These are phyloP conservation scores for Cetonia aurata DNA, from an alignment of 2,888 invertebrate genomes.

Conservation along the genomic window DNA sequence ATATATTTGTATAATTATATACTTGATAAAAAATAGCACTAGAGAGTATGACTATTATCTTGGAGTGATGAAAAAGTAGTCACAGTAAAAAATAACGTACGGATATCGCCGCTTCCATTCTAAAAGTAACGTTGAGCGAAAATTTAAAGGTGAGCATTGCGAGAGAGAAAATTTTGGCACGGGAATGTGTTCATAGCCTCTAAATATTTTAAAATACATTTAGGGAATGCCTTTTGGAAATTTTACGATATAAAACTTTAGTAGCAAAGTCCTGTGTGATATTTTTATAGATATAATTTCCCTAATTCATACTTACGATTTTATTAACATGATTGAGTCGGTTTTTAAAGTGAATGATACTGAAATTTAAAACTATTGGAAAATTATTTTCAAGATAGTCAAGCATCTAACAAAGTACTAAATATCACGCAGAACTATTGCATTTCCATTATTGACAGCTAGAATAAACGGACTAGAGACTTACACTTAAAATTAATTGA, in stretches of 20 bases:
- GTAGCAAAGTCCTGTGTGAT: slow-evolving; percentile 22
- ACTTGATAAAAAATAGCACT: slow-evolving; percentile 34
- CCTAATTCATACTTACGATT: no score
- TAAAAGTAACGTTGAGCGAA: slow-evolving; percentile 23
- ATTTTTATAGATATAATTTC: not conserved
- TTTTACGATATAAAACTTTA: slow-evolving; percentile 18
- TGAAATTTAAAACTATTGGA: not conserved
- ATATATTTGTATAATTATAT: slow-evolving; percentile 21
- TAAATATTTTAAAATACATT: slow-evolving; percentile 10
- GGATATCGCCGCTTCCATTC: not conserved
- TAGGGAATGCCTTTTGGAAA: slow-evolving; percentile 4
- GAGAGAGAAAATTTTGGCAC: slow-evolving; percentile 39
- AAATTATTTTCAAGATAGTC: not conserved
- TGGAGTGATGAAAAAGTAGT: slow-evolving; percentile 14
- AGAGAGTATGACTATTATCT: slow-evolving; percentile 33
- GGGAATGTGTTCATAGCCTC: slow-evolving; percentile 37
- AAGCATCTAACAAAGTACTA: not conserved
- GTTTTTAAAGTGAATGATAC: not conserved
- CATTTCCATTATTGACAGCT: slow-evolving; percentile 19
- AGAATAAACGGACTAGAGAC: slow-evolving; percentile 34
- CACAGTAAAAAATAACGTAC: slow-evolving; percentile 29
- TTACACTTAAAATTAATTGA: slow-evolving; percentile 35
- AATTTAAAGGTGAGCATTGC: slow-evolving; percentile 22
- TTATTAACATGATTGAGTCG: no score
- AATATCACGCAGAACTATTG: slow-evolving; percentile 30